Percentiles rank a stretch among this genome's conserved stretches.
phyloP scores from a whole-genome alignment of 1,140 invertebrate species.

The Sminthurides bifidus region DNA sequence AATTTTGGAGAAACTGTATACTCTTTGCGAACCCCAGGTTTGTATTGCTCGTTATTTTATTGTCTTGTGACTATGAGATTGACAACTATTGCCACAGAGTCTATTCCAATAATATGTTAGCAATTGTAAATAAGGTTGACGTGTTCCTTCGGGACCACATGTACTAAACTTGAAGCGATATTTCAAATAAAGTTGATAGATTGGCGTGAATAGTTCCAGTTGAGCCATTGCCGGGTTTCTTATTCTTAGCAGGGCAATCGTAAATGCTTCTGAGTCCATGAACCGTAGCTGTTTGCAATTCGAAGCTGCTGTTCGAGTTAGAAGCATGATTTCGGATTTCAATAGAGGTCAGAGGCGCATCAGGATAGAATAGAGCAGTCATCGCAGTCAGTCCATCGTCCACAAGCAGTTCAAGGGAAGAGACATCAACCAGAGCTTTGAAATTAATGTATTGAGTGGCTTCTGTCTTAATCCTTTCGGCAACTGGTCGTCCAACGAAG shows the following conservation, averaged over 20 bases:
- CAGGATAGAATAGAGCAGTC: constrained; percentile 20
- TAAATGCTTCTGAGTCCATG: constrained; percentile 14
- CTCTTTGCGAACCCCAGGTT: too few relatives aligned
- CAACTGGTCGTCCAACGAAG: not conserved
- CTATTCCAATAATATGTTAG: too few relatives aligned
- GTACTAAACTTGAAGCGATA: not conserved
- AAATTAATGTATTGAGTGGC: constrained; percentile 2
- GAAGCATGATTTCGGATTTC: constrained; percentile 6
- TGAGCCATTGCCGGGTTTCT: not conserved
- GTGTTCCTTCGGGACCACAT: too few relatives aligned
- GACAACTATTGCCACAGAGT: too few relatives aligned
- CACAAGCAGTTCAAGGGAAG: constrained; percentile 20
- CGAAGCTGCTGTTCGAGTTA: not conserved
- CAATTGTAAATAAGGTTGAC: too few relatives aligned
- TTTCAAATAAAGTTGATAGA: not conserved
- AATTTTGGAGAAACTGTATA: too few relatives aligned
- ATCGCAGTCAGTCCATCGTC: constrained; percentile 19
- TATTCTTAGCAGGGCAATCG: not conserved
- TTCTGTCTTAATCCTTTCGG: not conserved
- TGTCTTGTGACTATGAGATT: too few relatives aligned
- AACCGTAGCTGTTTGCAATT: not conserved
- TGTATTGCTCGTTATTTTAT: too few relatives aligned
- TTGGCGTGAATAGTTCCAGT: not conserved
- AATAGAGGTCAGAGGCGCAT: constrained; percentile 1
- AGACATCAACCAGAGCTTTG: constrained; percentile 11